A percentile compares a stretch with the other conserved stretches of the same genome.
Conservation (phyloP, 2,888 invertebrate species). For the Plagodis pulveraria region DNA sequence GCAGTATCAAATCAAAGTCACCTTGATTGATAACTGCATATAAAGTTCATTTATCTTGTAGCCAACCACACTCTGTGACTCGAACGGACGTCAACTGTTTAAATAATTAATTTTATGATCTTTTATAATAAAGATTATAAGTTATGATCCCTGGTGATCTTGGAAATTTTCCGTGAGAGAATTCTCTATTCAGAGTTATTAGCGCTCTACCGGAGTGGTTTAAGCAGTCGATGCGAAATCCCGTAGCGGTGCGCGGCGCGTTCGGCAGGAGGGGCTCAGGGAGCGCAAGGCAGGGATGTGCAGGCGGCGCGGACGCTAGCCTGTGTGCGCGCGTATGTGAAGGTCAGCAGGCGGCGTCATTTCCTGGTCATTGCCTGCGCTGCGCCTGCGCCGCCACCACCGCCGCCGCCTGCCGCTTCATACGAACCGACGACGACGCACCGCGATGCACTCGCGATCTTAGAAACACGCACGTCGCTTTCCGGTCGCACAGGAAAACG, state of each 20-base stretch:
- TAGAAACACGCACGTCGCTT: slow-evolving; percentile 65
- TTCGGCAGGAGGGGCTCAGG: slow-evolving; percentile 36
- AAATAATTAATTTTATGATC: slow-evolving; percentile 13
- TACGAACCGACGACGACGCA: slow-evolving; percentile 42
- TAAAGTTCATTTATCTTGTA: slow-evolving; percentile 24
- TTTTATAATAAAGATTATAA: slow-evolving; percentile 40
- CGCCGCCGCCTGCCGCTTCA: slow-evolving; percentile 33
- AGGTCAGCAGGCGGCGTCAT: slow-evolving; percentile 83
- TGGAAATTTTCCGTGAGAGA: slow-evolving; percentile 20
- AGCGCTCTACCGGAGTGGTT: no score
- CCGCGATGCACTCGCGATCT: slow-evolving; percentile 53
- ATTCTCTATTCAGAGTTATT: no score
- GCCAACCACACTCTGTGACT: slow-evolving; percentile 18
- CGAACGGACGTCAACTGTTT: slow-evolving; percentile 17
- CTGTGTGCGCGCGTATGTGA: slow-evolving; percentile 57
- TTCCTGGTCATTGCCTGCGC: slow-evolving; percentile 83
- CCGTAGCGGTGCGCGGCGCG: slow-evolving; percentile 37
- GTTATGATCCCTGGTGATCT: slow-evolving; percentile 24
- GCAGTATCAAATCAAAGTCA: slow-evolving; percentile 56
- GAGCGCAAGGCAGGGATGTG: slow-evolving; percentile 54
- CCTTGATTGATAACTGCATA: slow-evolving; percentile 57
- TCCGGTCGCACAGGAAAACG: slow-evolving; percentile 77
- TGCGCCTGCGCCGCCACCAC: slow-evolving; percentile 51
- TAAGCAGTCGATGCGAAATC: slow-evolving; percentile 22
- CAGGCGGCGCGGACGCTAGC: slow-evolving; percentile 38